Percentiles rank a stretch among this genome's conserved stretches.
These are phyloP conservation scores for Pelecanoides urinatrix DNA, from an alignment of 2,113 vertebrate species.

Conservation along the genomic window DNA sequence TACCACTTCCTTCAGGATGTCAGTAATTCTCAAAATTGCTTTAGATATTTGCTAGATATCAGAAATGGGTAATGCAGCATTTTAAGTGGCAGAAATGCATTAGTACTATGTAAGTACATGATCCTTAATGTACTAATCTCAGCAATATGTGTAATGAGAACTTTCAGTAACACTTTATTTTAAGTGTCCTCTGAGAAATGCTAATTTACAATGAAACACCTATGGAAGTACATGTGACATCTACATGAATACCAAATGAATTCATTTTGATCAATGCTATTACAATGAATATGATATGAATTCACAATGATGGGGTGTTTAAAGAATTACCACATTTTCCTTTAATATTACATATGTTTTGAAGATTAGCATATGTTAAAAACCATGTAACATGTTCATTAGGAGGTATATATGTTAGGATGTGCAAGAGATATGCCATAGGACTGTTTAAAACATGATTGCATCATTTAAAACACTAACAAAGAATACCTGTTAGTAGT, in stretches of 20 bases:
- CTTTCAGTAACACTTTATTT: constrained; percentile 85
- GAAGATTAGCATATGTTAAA: constrained; percentile 32
- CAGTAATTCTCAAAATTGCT: constrained; percentile 78
- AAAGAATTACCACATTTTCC: constrained; percentile 64
- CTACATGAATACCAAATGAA: constrained; percentile 84
- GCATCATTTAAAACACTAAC: not conserved
- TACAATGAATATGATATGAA: constrained; percentile 77
- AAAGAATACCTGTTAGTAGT: not conserved
- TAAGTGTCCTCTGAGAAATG: constrained; percentile 86
- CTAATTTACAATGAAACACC: constrained; percentile 85
- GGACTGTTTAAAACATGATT: not conserved
- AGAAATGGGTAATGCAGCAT: constrained; percentile 75
- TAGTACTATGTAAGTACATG: constrained; percentile 80
- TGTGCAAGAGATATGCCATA: not conserved
- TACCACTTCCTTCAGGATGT: constrained; percentile 71
- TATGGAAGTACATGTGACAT: constrained; percentile 83
- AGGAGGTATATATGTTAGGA: not conserved
- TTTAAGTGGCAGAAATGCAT: constrained; percentile 81
- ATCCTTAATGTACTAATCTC: constrained; percentile 84
- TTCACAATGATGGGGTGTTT: constrained; percentile 69
- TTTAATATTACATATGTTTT: constrained; percentile 64
- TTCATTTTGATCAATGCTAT: constrained; percentile 84
- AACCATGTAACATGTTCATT: not conserved
- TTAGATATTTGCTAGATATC: constrained; percentile 77
- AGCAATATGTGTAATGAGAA: constrained; percentile 83